Evolutionary conservation across 1,140 invertebrate genomes (phyloP), one percentile per base, ranked within the genome.

Genomic region (Semibalanus balanoides): DNA sequence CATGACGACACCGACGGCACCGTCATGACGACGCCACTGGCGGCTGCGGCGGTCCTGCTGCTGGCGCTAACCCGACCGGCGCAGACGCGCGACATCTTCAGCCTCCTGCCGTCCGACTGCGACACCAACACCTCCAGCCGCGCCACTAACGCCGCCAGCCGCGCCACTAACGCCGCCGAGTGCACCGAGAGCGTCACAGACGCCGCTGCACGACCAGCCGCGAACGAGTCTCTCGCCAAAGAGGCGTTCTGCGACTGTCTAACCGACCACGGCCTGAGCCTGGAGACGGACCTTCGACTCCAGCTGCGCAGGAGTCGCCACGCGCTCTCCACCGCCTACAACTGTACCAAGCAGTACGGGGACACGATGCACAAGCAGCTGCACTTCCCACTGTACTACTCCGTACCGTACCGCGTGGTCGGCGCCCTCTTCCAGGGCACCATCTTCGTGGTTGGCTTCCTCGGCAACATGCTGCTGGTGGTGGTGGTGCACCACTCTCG

Each of bases 391-490:
- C 30, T 73, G 30, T 87, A 87, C 80, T 87, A 84, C 79, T 85
- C 86, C 0, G 79, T 83, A 76, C 80, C 83, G 0, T 88, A 88
- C 81, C 82, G 86, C 28, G 79, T 87, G 30, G 82, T 88, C 28
- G 88, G 88, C 19, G 88, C 87, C 22, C 76, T 88, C 29, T 87
- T 89, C 79, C 87, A 88, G 79, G 83, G 86, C 17, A 82, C 87
- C 29, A 84, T 89, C 31, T 84, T 89, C 73, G 77, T 88, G 0
- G 83, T 88, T 5, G 88, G 88, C 1, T 82, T 89, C 43, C 77
- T 86, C 9, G 88, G 88, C 7, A 89, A 89, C 80, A 81, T 86
- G 17, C 82, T 87, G 82, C 86, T 88, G 0, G 86, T 87, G 9
- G 82, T 86, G n/a, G 82, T 87, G 7, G 87, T 89, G 0, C 84